Evolutionary conservation across 2,797 vertebrate genomes (phyloP), one percentile per base, ranked within the genome.

Genomic region (Etheostoma nigrum): DNA sequence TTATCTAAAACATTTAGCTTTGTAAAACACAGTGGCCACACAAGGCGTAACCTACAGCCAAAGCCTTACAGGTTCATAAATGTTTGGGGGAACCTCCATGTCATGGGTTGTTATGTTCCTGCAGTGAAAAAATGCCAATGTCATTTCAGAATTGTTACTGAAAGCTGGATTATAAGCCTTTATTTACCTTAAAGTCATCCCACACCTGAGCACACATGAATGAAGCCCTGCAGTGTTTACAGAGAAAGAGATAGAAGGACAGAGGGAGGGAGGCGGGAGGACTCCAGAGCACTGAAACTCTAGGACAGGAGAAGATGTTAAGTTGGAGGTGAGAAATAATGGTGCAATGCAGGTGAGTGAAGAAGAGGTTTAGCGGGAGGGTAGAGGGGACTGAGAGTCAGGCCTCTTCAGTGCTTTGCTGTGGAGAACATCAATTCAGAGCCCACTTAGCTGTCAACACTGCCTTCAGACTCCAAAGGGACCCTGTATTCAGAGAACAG

Each of bases 261-360:
- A 21, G 53, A 71, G 72, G 44, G 66, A 69, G 70, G 47, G 73
- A 64, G 62, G 78, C 16, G 40, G 74, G 65, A 81, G 76, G 78
- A 63, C 78, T 86, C 69, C 36, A 40, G 76, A 83, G 71, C 57
- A 19, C n/a, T n/a, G 75, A 82, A 82, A 91, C 86, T 82, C 76
- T 90, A 87, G 85, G 87, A 88, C 87, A 88, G 78, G 52, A 84
- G 79, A 76, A 89, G 85, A 90, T 84, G 88, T 88, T 83, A 83
- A 88, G 86, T 83, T 88, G 82, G 83, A 90, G 91, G 91, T 93
- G 89, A 93, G 91, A 87, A 92, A 89, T 88, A 89, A 88, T 94
- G 94, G 93, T 94, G 94, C 94, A 95, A 90, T 94, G 94, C 93
- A 93, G 93, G 91, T 92, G 88, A 90, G 85, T 77, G 79, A 84